Conservation (phyloP, 2,888 invertebrate genomes). For the Amiota mariae region DNA sequence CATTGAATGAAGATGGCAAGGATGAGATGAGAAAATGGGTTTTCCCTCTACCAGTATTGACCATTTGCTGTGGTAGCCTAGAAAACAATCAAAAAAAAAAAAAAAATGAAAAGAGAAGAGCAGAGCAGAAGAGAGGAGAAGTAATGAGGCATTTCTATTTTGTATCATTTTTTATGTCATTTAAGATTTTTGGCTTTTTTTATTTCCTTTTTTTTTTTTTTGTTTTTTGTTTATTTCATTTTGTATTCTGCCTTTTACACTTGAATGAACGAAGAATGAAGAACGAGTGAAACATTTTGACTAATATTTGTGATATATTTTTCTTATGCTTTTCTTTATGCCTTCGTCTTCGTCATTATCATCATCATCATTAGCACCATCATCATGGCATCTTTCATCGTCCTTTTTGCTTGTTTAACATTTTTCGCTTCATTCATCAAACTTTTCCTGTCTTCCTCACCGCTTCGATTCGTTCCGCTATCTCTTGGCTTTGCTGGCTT, state of each 20-base stretch:
- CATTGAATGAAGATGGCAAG: not conserved
- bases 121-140: not conserved
- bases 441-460: not conserved
- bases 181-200: slow-evolving; percentile 6
- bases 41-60: slow-evolving; percentile 2
- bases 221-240: not conserved
- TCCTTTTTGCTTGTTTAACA: slow-evolving; percentile 34
- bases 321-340: not conserved
- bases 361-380: too few relatives aligned
- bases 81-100: not conserved
- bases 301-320: slow-evolving; percentile 13
- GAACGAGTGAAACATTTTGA: not conserved
- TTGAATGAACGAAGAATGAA: too few relatives aligned
- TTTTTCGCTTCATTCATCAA: slow-evolving; percentile 38
- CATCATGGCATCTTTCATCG: slow-evolving; percentile 1
- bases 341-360: not conserved
- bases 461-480: slow-evolving; percentile 4
- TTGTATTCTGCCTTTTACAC: too few relatives aligned
- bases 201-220: slow-evolving; percentile 1
- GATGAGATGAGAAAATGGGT: slow-evolving; percentile 21
- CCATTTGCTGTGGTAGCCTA: not conserved
- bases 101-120: too few relatives aligned
- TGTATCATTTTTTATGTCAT: slow-evolving; percentile 15
- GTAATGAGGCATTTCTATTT: not conserved
- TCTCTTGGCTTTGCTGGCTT: not conserved